Base-by-base conservation (phyloP, 2,113 vertebrate genomes). In the Aspiorhynchus laticeps region DNA sequence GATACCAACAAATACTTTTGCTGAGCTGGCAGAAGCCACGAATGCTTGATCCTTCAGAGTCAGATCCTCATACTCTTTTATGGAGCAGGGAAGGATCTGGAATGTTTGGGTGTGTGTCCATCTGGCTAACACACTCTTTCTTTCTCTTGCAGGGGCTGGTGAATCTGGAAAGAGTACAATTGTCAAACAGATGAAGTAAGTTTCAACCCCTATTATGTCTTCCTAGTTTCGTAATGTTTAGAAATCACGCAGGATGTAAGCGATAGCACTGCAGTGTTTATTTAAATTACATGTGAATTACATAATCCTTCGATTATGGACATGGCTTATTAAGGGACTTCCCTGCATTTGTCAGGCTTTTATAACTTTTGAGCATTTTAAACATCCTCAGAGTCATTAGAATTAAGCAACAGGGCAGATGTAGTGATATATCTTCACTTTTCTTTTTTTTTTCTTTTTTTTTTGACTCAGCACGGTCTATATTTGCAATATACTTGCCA, bases 171-270 rank as follows among this genome's bases (percentile, higher is more conserved):
- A 99, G 94, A 99, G 98, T 91, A 99, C 98, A 76, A 99, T 99
- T 94, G 98, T 99, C 73, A 99, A 99, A 93, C 98, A 99, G 92
- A 99, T 99, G 98, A 99, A 99, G 98, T 99, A 96, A 97, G 98
- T 96, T 14, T 73, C 1, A 19, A 3, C 46, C 59, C n/a, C 1
- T 41, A 19, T 63, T 38, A 33, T 63, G 26, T 69, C 26, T 28
- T 43, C 53, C 38, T 86, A 41, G 56, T 28, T 82, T 82, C 15
- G 43, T 26, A 46, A 67, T 9, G 14, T 19, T 43, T 63, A 4
- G 7, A 65, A 19, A 3, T 82, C 2, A 82, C 8, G 12, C 7
- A 14, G 21, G 53, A 80, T 80, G 78, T 24, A 80, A 80, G 21
- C 0, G 24, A 65, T 78, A 53, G 48, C 76, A 81, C 14, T 7